Conservation (phyloP, 2,113 vertebrate genomes). For the Phycodurus eques region DNA sequence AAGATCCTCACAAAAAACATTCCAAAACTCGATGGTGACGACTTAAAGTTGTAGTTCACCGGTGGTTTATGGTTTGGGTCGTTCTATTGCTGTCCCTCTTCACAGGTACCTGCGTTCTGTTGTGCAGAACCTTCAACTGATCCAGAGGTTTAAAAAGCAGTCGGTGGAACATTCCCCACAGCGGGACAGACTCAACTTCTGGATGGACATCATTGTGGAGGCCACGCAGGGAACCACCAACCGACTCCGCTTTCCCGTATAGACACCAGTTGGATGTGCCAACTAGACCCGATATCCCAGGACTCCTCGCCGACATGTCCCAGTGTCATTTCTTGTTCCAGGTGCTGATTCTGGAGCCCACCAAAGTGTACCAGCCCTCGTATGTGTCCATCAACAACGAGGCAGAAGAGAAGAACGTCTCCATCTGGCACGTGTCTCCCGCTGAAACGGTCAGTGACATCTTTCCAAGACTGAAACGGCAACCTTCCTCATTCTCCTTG, state of each 20-base stretch:
- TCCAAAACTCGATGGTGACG: neutral
- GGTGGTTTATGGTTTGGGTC: neutral
- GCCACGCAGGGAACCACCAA: constrained; percentile 83
- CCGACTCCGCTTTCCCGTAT: constrained; percentile 90
- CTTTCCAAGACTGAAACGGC: neutral
- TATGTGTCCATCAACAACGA: constrained; percentile 93
- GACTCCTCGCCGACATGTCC: neutral
- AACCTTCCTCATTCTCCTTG: neutral
- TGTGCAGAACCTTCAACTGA: constrained; percentile 90
- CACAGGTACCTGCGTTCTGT: constrained; percentile 90
- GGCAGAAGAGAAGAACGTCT: constrained; percentile 88
- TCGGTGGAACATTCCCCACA: constrained; percentile 81
- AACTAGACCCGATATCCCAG: neutral
- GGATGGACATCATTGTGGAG: constrained; percentile 96
- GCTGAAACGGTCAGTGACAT: constrained; percentile 78
- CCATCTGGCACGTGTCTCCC: constrained; percentile 89
- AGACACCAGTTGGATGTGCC: constrained; percentile 19
- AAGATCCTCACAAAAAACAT: constrained; percentile 16
- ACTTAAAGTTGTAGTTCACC: neutral
- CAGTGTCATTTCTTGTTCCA: constrained; percentile 37
- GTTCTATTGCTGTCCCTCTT: neutral
- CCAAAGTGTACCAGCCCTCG: constrained; percentile 89
- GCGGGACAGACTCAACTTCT: constrained; percentile 88
- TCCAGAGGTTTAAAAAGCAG: constrained; percentile 89
- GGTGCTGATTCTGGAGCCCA: constrained; percentile 92